Evolutionary conservation across 2,113 vertebrate genomes (phyloP).

Genomic region (Clarias gariepinus): DNA sequence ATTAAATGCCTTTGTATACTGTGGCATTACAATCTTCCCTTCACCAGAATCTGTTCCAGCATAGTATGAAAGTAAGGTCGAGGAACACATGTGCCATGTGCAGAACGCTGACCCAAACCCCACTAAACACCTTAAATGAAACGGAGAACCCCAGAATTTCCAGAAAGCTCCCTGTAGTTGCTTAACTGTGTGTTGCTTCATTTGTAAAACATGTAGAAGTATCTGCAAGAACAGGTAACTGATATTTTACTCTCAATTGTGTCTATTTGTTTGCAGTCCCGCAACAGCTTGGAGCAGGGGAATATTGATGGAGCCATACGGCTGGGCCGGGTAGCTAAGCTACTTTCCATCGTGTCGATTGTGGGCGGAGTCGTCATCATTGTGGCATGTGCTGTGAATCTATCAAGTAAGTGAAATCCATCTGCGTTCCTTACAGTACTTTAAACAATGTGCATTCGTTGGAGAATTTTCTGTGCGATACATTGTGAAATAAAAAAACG

Average conservation of each 20-base stretch:
- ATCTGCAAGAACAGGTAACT: background rate
- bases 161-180: background rate
- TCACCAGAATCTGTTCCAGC: background rate
- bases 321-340: conserved; percentile 86
- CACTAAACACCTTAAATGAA: background rate
- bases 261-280: conserved; percentile 71
- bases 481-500: background rate
- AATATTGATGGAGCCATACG: conserved; percentile 88
- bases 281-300: conserved; percentile 89
- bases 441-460: background rate
- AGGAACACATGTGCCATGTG: background rate
- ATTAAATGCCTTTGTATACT: too few relatives aligned
- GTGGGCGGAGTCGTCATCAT: conserved; percentile 87
- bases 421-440: conserved; percentile 14
- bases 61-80: background rate
- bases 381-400: conserved; percentile 86
- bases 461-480: background rate
- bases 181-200: background rate
- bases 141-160: background rate
- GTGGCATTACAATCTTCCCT: too few relatives aligned
- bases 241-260: background rate
- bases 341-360: conserved; percentile 84
- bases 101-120: background rate
- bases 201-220: background rate
- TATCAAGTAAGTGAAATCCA: conserved; percentile 77